Evolutionary conservation across 2,113 vertebrate genomes (phyloP), one percentile per base, ranked within the genome.

Genomic region (Monopterus albus): DNA sequence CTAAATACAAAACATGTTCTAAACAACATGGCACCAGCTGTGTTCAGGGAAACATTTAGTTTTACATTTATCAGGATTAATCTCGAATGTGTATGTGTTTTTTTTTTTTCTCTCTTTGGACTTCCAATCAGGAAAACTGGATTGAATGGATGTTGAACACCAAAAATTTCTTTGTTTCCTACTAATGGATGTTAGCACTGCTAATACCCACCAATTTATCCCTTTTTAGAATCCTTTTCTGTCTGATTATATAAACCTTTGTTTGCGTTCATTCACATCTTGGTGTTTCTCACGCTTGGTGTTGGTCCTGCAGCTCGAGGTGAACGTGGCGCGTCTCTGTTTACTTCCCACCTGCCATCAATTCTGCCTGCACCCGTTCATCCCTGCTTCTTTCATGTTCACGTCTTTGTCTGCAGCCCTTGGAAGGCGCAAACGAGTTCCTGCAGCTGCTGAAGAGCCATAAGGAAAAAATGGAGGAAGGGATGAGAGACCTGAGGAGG

Each of bases 391-490:
- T 58, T 8, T 60, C 35, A 1, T 26, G 26, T 15, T 26, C 6
- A 1, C 23, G 5, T 62, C 43, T 60, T 14, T 52, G 42, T 57
- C 58, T 7, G 18, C 78, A 94, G 93, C 92, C 91, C 1, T 68
- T 66, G 5, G 91, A 91, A 63, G 89, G 88, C 11, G 70, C 87
- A 6, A 94, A 91, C 1, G 90, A 93, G 3, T 88, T 92, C 58
- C 89, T 93, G 40, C 91, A 88, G 78, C 52, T 93, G 65, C 83
- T 93, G 62, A 94, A 93, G 76, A 90, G 76, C 85, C 90, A 91
- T 61, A 94, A 93, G 72, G 91, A 94, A 17, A 91, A 93, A 43
- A 65, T 93, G 55, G 92, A 92, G 49, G 89, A 89, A 77, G 83
- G 83, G 5, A 90, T 94, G 86, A 78, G 58, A 50, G 93, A 93